These are phyloP conservation scores for Dioctria linearis DNA, from an alignment of 2,888 invertebrate species.

Conservation along the genomic window DNA sequence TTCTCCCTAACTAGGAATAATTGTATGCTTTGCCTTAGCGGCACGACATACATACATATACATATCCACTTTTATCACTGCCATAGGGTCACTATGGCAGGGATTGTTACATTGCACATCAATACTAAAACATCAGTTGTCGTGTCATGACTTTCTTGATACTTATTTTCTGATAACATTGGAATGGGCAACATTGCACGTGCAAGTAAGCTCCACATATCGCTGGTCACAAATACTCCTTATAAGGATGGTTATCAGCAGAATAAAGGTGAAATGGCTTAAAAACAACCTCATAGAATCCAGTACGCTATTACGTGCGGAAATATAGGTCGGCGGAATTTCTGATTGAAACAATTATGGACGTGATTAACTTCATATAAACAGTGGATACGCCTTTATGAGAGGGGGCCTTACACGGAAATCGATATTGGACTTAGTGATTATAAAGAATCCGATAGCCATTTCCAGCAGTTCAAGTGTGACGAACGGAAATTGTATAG, in stretches of 20 bases:
- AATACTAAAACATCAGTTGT: neutral
- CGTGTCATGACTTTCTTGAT: neutral
- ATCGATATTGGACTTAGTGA: constrained; percentile 5
- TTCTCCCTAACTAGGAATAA: neutral
- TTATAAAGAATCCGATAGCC: too few species aligned
- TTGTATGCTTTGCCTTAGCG: neutral
- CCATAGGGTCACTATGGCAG: neutral
- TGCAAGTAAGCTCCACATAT: neutral
- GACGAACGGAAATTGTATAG: too few species aligned
- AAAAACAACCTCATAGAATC: neutral
- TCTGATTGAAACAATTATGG: constrained; percentile 34
- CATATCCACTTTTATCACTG: neutral
- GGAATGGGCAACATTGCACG: neutral
- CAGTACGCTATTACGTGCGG: neutral
- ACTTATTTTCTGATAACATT: too few species aligned
- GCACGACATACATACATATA: neutral
- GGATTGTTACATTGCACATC: neutral
- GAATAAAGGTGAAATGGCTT: neutral
- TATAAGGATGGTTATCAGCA: neutral
- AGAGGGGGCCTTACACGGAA: neutral
- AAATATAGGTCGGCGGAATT: constrained; percentile 34
- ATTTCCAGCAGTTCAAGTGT: too few species aligned
- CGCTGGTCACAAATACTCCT: neutral
- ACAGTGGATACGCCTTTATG: neutral
- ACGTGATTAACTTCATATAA: constrained; percentile 10